Evolutionary conservation across 1,140 invertebrate species (phyloP).

Genomic region (Carcinoscorpius rotundicauda): DNA sequence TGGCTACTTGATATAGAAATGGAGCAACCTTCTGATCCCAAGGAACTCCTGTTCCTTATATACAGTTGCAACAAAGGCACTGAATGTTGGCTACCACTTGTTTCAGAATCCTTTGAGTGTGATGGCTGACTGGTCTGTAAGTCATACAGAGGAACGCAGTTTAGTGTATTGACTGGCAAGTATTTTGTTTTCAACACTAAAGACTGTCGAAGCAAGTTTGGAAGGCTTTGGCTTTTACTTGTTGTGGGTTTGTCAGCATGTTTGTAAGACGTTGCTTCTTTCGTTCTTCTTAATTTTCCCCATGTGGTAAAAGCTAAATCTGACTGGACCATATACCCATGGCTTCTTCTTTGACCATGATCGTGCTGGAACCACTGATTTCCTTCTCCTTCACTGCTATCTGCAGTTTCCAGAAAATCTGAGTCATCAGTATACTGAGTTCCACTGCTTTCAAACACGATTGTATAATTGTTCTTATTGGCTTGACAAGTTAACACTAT

Average conservation of each 20-base stretch:
- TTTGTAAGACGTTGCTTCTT: conserved; percentile 1
- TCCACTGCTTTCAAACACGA: conserved; percentile 74
- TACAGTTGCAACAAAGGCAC: conserved; percentile 77
- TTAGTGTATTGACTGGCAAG: conserved; percentile 1
- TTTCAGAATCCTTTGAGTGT: conserved; percentile 9
- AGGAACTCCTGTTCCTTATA: conserved; percentile 69
- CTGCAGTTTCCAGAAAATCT: conserved; percentile 43
- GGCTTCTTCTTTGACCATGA: conserved; percentile 8
- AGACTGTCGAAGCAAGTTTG: conserved; percentile 43
- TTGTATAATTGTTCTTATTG: conserved; percentile 88
- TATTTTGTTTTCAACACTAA: conserved; percentile 18
- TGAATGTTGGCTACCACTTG: conserved; percentile 33
- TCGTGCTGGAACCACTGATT: conserved; percentile 21
- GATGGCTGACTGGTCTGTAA: conserved; percentile 41
- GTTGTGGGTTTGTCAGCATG: conserved; percentile 23
- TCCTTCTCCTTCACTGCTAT: conserved; percentile 41
- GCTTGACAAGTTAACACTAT: conserved; percentile 67
- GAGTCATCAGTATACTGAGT: conserved; percentile 68
- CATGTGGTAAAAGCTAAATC: conserved; percentile 67
- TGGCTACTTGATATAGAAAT: conserved; percentile 12
- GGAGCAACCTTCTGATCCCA: conserved; percentile 34
- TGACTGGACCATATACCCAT: conserved; percentile 58
- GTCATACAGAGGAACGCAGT: conserved; percentile 50
- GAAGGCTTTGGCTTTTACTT: conserved; percentile 57
- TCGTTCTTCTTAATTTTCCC: conserved; percentile 51